Base-by-base conservation (phyloP, 1,140 invertebrate species). In the Asbolus verrucosus region DNA sequence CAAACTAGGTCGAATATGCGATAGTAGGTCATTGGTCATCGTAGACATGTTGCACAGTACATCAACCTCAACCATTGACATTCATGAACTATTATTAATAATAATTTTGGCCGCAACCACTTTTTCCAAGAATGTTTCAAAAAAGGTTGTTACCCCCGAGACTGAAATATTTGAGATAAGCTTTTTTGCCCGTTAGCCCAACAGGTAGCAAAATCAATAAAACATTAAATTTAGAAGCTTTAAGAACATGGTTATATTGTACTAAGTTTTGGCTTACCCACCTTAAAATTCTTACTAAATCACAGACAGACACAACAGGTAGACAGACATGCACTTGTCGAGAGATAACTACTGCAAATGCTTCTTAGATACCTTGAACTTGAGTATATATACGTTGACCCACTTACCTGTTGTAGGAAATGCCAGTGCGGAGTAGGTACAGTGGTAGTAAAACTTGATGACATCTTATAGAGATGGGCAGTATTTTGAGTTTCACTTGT, bases 351-450 rank as follows among this genome's bases (percentile, higher is more conserved):
- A 77, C 73, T 71, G 74, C 73, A 73, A 80, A 77, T 79, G 76
- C 41, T 70, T 67, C 77, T 75, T 77, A 73, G 78, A 83, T 84
- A 82, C 83, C 83, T 84, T 84, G 83, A 84, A 84, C 83, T 84
- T 84, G 81, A 73, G 77, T 81, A 82, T 84, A 82, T 84, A 84
- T 84, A 84, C 78, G 50, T 73, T 84, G 83, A 84, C 83, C 83
- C 81, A 84, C 83, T 84, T 84, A 79, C 75, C 74, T 78, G 73
- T 71, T n/a, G 41, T 43, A 27, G 62, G 62, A 46, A 65, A 62
- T n/a, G 46, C 46, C 46, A 14, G 46, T 27, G 21, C 19, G 19
- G 21, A 54, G 46, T 14, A 2, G 46, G 18, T 11, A 46, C 46
- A 54, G 46, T 21, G 21, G 46, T 54, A 54, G 46, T 13, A 54